Percentiles rank a stretch among this genome's conserved stretches.
Conservation (phyloP, 2,888 invertebrate genomes). For the Netelia inedita region DNA sequence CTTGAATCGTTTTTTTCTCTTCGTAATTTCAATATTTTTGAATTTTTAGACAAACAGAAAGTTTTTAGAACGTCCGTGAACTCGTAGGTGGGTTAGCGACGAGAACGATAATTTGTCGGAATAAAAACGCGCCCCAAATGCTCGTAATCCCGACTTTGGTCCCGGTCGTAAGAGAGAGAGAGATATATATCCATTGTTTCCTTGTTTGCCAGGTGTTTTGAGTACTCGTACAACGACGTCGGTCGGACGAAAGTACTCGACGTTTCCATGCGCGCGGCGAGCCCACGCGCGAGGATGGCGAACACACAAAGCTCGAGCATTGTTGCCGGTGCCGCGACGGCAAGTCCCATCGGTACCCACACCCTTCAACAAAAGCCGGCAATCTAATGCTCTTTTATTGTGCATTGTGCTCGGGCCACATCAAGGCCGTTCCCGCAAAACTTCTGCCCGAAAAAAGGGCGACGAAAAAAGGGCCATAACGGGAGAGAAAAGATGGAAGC, state of each 20-base stretch:
- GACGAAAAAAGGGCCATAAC: conserved; percentile 4
- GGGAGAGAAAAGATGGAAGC: background rate
- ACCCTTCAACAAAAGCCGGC: conserved; percentile 82
- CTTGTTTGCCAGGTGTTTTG: conserved; percentile 85
- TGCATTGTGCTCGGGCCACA: conserved; percentile 82
- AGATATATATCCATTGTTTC: conserved; percentile 81
- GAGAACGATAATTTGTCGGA: conserved; percentile 82
- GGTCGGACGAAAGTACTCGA: conserved; percentile 71
- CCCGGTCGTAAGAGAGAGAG: conserved; percentile 22
- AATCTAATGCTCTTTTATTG: conserved; percentile 85
- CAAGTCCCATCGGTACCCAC: conserved; percentile 72
- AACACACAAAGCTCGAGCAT: conserved; percentile 72
- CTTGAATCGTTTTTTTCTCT: too few species aligned
- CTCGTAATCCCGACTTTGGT: conserved; percentile 82
- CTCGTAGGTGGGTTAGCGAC: background rate
- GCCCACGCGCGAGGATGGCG: conserved; percentile 24
- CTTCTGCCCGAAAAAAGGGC: conserved; percentile 33
- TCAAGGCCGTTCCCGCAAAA: conserved; percentile 71
- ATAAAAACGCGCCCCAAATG: conserved; percentile 81
- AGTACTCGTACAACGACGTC: conserved; percentile 74
- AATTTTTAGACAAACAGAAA: too few species aligned
- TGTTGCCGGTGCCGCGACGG: conserved; percentile 79
- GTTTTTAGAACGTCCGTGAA: too few species aligned
- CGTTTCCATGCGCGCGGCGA: conserved; percentile 77
- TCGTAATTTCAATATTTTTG: too few species aligned